A percentile compares a stretch with the other conserved stretches of the same genome.
Evolutionary conservation across 2,113 vertebrate genomes (phyloP).

Genomic region (Rhizomys pruinosus): DNA sequence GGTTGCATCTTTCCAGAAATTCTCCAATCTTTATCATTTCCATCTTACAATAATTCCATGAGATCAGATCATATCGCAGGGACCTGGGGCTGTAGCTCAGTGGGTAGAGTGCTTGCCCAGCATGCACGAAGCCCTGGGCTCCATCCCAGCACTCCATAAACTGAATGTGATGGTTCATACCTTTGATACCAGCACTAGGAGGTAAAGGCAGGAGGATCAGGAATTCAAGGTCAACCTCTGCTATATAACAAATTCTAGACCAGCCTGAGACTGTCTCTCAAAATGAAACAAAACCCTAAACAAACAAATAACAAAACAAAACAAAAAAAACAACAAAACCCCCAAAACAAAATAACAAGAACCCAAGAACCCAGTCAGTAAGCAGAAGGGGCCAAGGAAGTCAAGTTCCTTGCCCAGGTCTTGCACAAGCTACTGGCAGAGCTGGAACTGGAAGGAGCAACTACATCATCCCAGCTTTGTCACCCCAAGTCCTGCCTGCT

Average conservation of each 20-base stretch:
- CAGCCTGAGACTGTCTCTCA: no score
- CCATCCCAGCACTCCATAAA: not conserved
- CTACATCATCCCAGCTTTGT: not conserved
- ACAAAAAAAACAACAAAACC: not conserved
- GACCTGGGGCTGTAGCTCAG: not conserved
- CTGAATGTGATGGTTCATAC: not conserved
- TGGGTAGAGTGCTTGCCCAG: no score
- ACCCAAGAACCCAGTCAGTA: not conserved
- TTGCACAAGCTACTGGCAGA: not conserved
- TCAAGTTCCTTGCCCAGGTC: no score
- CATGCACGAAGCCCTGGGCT: not conserved
- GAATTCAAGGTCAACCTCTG: not conserved
- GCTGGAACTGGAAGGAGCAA: no score
- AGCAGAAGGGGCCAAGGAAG: not conserved
- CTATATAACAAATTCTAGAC: not conserved
- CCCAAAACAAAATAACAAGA: no score
- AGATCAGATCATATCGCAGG: not conserved
- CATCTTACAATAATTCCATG: not conserved
- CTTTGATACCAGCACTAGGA: not conserved
- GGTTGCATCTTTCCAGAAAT: not conserved
- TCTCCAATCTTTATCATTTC: not conserved
- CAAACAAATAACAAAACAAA: not conserved
- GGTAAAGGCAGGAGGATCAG: not conserved
- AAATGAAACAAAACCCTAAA: no score
- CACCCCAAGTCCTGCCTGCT: rapidly evolving